phyloP scores from a whole-genome alignment of 2,888 invertebrate genomes.

The Eugnorisma glareosa region DNA sequence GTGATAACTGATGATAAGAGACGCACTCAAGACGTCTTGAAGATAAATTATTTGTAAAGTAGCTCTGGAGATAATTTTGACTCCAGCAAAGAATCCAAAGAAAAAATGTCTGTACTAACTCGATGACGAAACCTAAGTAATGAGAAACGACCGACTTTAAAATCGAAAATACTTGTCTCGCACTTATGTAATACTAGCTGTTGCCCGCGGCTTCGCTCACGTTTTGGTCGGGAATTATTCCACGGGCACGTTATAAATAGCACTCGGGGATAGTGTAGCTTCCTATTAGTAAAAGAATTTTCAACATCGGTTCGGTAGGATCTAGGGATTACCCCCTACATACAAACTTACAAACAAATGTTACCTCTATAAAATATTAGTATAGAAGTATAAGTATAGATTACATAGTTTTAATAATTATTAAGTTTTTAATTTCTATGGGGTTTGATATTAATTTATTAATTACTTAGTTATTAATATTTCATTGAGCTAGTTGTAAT shows the following conservation, averaged over 20 bases:
- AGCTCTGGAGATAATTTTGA: constrained; percentile 18
- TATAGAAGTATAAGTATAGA: too few relatives aligned
- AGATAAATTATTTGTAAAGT: constrained; percentile 64
- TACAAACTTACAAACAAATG: too few relatives aligned
- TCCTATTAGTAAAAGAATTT: too few relatives aligned
- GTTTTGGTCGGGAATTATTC: too few relatives aligned
- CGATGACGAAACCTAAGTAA: neutral
- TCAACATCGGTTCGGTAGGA: too few relatives aligned
- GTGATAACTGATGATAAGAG: constrained; percentile 58
- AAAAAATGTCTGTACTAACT: neutral
- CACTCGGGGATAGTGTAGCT: too few relatives aligned
- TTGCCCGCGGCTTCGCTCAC: too few relatives aligned
- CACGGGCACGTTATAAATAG: too few relatives aligned
- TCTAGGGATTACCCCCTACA: too few relatives aligned
- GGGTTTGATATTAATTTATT: neutral
- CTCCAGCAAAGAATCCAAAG: neutral
- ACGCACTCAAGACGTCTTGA: constrained; percentile 55
- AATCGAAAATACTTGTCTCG: neutral
- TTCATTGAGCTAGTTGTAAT: neutral
- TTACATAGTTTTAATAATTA: neutral
- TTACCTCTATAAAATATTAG: too few relatives aligned
- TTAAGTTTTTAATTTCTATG: neutral
- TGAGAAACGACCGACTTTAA: neutral
- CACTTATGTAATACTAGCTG: neutral
- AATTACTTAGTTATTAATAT: neutral